phyloP scores from a whole-genome alignment of 2,113 vertebrate genomes.

The Origma solitaria region DNA sequence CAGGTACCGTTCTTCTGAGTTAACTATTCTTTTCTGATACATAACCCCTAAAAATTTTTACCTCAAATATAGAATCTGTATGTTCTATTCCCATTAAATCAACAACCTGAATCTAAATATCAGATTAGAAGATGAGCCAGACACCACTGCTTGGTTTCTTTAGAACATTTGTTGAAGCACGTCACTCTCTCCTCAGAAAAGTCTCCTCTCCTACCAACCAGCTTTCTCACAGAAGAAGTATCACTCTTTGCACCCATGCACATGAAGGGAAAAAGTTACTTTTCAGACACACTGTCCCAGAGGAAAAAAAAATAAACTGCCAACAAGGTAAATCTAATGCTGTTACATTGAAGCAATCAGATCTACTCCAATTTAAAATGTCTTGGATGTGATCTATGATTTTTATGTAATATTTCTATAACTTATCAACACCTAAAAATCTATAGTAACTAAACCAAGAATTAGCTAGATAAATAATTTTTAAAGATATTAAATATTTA shows the following conservation, averaged over 20 bases:
- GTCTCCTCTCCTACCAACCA: not conserved
- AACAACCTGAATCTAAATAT: not conserved
- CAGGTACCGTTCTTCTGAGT: not conserved
- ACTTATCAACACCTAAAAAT: not conserved
- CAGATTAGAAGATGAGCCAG: not conserved
- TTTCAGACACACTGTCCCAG: not conserved
- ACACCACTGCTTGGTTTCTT: not conserved
- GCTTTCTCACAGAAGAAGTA: not conserved
- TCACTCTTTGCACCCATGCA: not conserved
- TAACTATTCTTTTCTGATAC: not conserved
- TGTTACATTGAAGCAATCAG: not conserved
- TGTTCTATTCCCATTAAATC: not conserved
- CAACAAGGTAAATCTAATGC: not conserved
- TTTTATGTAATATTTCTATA: not conserved
- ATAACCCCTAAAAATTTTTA: not conserved
- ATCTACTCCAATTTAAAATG: not conserved
- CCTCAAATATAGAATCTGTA: not conserved
- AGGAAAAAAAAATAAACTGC: not conserved
- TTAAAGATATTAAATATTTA: too few relatives aligned
- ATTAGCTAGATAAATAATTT: not conserved
- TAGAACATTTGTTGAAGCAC: not conserved
- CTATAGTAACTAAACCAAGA: not conserved
- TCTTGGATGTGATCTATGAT: not conserved
- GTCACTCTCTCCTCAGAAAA: not conserved
- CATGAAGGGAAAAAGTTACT: not conserved